Percentiles rank a stretch among this genome's conserved stretches.
Evolutionary conservation across 2,888 invertebrate genomes (phyloP).

Genomic region (Ichneumon xanthorius): DNA sequence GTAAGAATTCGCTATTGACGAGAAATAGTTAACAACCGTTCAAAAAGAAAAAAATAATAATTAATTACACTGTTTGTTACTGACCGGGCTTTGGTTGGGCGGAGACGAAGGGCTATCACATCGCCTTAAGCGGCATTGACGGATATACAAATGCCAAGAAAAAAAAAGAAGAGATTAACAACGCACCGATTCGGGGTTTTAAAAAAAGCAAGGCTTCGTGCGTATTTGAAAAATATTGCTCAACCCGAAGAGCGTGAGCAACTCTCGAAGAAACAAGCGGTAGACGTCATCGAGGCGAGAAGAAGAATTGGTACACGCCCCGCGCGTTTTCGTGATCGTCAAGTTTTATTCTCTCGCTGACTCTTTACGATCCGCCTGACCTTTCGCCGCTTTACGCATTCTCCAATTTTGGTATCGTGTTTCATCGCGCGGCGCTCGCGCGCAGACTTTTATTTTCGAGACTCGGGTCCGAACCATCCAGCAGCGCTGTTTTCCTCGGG

Average conservation of each 20-base stretch:
- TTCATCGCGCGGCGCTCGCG: slow-evolving; percentile 52
- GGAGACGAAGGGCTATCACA: too few relatives aligned
- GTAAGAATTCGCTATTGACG: too few relatives aligned
- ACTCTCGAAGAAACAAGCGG: background rate
- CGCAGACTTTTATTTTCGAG: slow-evolving; percentile 24
- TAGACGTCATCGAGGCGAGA: slow-evolving; percentile 46
- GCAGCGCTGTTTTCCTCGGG: slow-evolving; percentile 27
- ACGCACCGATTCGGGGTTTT: background rate
- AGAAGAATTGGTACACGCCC: slow-evolving; percentile 64
- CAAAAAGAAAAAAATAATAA: too few relatives aligned
- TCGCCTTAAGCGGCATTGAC: background rate
- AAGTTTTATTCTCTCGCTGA: slow-evolving; percentile 74
- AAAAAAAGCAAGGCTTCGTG: background rate
- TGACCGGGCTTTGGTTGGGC: too few relatives aligned
- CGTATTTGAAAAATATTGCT: slow-evolving; percentile 4
- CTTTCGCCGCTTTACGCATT: slow-evolving; percentile 71
- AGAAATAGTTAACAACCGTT: too few relatives aligned
- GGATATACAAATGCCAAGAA: background rate
- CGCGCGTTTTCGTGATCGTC: slow-evolving; percentile 64
- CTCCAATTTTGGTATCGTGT: slow-evolving; percentile 71
- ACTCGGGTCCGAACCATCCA: background rate
- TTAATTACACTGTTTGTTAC: too few relatives aligned
- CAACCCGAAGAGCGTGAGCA: background rate
- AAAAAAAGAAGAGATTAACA: background rate
- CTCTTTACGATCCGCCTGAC: slow-evolving; percentile 74